A percentile compares a stretch with the other conserved stretches of the same genome.
These are phyloP conservation scores for Sparus aurata DNA, from an alignment of 2,797 vertebrate genomes.

Conservation along the genomic window DNA sequence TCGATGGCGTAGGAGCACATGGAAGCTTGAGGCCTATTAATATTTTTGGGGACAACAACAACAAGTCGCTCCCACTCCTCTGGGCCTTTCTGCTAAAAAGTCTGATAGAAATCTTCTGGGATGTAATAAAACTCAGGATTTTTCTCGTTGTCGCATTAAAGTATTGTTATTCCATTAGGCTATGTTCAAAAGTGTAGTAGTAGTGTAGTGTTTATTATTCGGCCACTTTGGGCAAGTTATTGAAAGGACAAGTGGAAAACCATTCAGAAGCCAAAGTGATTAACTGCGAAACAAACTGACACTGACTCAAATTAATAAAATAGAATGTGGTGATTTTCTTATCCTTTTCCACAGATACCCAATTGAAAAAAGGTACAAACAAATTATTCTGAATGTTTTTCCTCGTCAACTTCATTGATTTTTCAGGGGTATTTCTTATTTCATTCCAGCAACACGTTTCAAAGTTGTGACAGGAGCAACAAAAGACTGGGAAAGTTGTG, in stretches of 20 bases:
- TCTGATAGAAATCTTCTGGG: slow-evolving; percentile 20
- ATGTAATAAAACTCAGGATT: slow-evolving; percentile 20
- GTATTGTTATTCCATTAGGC: slow-evolving; percentile 24
- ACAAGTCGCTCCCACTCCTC: slow-evolving; percentile 25
- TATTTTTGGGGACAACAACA: slow-evolving; percentile 43
- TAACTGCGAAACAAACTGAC: no score
- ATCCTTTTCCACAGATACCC: no score
- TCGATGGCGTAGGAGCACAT: slow-evolving; percentile 35
- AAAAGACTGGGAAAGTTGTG: no score
- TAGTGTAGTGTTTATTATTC: slow-evolving; percentile 21
- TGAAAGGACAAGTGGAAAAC: background rate
- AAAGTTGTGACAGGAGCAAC: no score
- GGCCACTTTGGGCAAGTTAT: background rate
- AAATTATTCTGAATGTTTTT: no score
- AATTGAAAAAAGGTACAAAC: no score
- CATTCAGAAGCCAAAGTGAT: background rate
- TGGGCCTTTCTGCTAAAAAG: slow-evolving; percentile 24
- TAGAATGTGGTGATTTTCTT: no score
- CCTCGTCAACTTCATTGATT: no score
- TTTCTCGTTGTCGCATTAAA: slow-evolving; percentile 32
- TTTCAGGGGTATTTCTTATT: no score
- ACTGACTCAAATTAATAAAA: no score
- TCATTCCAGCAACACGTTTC: no score
- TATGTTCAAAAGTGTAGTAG: background rate
- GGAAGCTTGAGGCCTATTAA: slow-evolving; percentile 41